Evolutionary conservation across 2,113 vertebrate genomes (phyloP).

Genomic region (Azemiops feae): DNA sequence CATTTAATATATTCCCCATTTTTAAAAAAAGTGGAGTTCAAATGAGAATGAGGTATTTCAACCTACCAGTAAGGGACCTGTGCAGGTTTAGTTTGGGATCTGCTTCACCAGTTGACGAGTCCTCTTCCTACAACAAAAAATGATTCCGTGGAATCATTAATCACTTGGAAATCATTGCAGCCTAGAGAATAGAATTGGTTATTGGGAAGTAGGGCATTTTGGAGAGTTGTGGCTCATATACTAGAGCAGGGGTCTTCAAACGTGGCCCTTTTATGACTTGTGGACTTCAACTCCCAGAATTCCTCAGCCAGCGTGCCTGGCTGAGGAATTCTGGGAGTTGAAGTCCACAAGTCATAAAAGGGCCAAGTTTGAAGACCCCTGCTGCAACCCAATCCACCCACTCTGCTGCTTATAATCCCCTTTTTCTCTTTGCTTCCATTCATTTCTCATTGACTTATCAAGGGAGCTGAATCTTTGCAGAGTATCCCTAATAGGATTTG

Average conservation of each 20-base stretch:
- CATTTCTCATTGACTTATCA: background rate
- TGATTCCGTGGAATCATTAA: constrained; percentile 17
- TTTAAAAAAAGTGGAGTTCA: background rate
- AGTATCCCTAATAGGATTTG: background rate
- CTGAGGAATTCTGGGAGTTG: no score
- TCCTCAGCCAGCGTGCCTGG: no score
- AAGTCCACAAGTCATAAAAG: no score
- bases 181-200: background rate
- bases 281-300: no score
- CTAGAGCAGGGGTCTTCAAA: background rate
- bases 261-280: no score
- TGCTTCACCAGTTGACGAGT: background rate
- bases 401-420: background rate
- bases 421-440: background rate
- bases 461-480: background rate
- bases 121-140: constrained; percentile 51
- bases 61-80: constrained; percentile 58
- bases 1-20: background rate
- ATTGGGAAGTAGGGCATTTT: background rate
- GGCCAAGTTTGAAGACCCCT: no score
- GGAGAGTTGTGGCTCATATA: background rate
- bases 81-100: constrained; percentile 9
- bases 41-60: background rate
- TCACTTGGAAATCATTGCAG: background rate
- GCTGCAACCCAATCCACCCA: background rate